Percentiles rank a stretch among this genome's conserved stretches.
Evolutionary conservation across 1,140 invertebrate genomes (phyloP).

Genomic region (Dufourea novaeangliae): DNA sequence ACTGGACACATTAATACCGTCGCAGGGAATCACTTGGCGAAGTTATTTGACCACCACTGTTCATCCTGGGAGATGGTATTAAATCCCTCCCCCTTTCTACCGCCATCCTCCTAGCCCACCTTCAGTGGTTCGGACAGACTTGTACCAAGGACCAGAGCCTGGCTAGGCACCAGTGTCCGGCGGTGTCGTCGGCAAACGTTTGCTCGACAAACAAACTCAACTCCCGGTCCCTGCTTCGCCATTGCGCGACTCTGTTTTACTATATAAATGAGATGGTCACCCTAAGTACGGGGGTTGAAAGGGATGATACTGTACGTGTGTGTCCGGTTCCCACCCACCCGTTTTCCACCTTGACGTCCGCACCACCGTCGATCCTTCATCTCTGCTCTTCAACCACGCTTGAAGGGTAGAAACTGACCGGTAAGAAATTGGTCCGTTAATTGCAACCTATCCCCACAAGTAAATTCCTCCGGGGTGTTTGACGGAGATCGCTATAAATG

Average conservation of each 20-base stretch:
- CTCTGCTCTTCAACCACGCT: slow-evolving; percentile 35
- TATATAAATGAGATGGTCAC: slow-evolving; percentile 75
- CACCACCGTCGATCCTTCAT: slow-evolving; percentile 64
- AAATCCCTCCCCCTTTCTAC: slow-evolving; percentile 71
- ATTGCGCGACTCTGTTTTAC: slow-evolving; percentile 72
- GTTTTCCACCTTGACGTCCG: slow-evolving; percentile 60
- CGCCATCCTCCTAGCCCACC: slow-evolving; percentile 52
- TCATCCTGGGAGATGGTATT: slow-evolving; percentile 80
- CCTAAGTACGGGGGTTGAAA: slow-evolving; percentile 72
- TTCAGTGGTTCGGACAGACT: slow-evolving; percentile 77
- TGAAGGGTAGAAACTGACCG: slow-evolving; percentile 27
- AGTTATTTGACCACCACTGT: slow-evolving; percentile 81
- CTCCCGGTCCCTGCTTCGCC: slow-evolving; percentile 70
- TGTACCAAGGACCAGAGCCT: slow-evolving; percentile 75
- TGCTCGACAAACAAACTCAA: slow-evolving; percentile 81
- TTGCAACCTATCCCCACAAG: neutral
- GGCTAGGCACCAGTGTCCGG: slow-evolving; percentile 80
- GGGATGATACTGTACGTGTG: slow-evolving; percentile 70
- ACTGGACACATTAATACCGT: slow-evolving; percentile 77
- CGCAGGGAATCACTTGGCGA: slow-evolving; percentile 77
- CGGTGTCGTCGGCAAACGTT: slow-evolving; percentile 82
- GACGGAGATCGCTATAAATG: neutral
- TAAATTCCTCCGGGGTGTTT: neutral
- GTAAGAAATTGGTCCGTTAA: slow-evolving; percentile 47
- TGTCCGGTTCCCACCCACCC: slow-evolving; percentile 52